phyloP scores from a whole-genome alignment of 2,113 vertebrate genomes.

The Leptodactylus fuscus region DNA sequence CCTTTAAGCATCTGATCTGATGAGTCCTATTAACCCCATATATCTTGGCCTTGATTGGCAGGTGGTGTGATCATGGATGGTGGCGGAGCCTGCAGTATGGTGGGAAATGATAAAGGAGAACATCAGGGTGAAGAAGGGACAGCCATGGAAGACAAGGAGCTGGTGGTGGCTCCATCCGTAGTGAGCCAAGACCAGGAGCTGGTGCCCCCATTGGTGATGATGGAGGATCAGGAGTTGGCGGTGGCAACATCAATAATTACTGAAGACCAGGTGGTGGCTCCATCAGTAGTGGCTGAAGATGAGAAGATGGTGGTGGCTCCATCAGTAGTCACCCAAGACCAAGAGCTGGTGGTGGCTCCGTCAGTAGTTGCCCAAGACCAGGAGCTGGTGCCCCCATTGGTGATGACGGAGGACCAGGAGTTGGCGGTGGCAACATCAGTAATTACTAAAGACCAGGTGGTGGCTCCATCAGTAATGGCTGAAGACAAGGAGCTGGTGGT shows the following conservation, averaged over 20 bases:
- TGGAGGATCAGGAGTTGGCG: neutral
- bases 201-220: neutral
- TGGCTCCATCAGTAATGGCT: neutral
- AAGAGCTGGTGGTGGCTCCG: neutral
- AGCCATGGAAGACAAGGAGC: neutral
- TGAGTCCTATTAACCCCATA: neutral
- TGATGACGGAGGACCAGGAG: neutral
- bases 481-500: neutral
- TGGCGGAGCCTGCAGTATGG: neutral
- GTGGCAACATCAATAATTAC: neutral
- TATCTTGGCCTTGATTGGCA: neutral
- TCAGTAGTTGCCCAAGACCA: neutral
- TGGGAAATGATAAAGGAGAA: neutral
- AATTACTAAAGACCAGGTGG: neutral
- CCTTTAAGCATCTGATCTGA: too few relatives aligned
- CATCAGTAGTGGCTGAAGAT: too few relatives aligned
- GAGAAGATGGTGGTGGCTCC: too few relatives aligned
- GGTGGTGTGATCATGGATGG: neutral
- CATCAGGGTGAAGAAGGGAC: neutral
- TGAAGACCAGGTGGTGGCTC: neutral
- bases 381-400: too few relatives aligned
- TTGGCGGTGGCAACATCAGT: too few relatives aligned
- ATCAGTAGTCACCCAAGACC: neutral
- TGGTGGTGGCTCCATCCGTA: neutral
- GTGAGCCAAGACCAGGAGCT: neutral